Evolutionary conservation across 2,888 invertebrate species (phyloP), one percentile per base, ranked within the genome.

Genomic region (Leptopilina syphax): DNA sequence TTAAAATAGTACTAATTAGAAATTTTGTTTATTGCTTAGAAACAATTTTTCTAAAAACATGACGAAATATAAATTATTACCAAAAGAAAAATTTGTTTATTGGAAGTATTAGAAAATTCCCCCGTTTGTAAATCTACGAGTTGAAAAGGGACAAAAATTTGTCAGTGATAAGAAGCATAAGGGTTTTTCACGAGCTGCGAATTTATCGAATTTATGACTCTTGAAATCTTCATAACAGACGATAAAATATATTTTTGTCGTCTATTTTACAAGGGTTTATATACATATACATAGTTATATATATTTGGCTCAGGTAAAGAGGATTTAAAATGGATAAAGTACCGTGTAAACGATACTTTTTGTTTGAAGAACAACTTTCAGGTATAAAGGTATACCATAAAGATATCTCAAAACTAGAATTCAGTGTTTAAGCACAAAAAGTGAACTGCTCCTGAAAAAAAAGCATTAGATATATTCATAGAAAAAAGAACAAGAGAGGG

Each of bases 401-500:
- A 57, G 73, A 73, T 73, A 73, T n/a, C 27, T 63, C 7, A 34
- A 73, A 73, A 73, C 57, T 73, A 57, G 34, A n/a, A 73, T 54
- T 73, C 54, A 50, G 57, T 27, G 34, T 57, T 57, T 57, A 73
- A 70, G 54, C n/a, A 73, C n/a, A 73, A 73, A 73, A 70, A 73
- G n/a, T 57, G 34, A 34, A 73, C 34, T 73, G 73, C 73, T 73
- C 5, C 73, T 57, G 73, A 70, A 70, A 70, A 73, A 34, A 67
- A 67, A 67, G 1, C 12, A 50, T 50, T 34, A 34, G 34, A 50
- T 50, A 50, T 50, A 50, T 50, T 44, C 44, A 44, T 44, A 44
- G 44, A 44, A 44, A 7, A 34, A 34, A 34, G 4, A 3, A 34
- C 18, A 6, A 41, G 41, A 41, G 41, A 57, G 57, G n/a, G 57